Evolutionary conservation across 1,140 invertebrate species (phyloP).

Genomic region (Asobara japonica): DNA sequence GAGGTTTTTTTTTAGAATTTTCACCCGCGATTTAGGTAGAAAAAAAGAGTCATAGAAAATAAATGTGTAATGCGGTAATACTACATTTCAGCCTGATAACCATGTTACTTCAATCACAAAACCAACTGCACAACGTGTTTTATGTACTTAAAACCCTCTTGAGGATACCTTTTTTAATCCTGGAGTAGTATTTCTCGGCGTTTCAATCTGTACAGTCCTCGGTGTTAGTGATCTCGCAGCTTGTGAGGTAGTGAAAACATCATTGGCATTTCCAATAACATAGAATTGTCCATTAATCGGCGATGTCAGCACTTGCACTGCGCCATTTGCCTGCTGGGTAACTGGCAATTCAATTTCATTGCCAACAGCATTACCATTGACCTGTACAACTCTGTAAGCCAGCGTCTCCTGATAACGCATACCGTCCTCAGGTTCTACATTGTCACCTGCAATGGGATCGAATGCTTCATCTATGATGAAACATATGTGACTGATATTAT

Average conservation of each 20-base stretch:
- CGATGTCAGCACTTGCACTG: constrained; percentile 62
- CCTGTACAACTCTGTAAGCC: constrained; percentile 62
- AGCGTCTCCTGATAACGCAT: constrained; percentile 60
- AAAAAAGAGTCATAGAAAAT: too few species aligned
- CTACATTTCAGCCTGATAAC: too few species aligned
- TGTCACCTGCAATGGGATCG: constrained; percentile 47
- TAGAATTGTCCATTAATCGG: constrained; percentile 68
- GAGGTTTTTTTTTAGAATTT: too few species aligned
- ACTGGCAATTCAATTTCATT: constrained; percentile 62
- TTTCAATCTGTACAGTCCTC: constrained; percentile 66
- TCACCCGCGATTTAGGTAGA: too few species aligned
- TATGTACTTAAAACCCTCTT: too few species aligned
- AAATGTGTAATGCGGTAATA: too few species aligned
- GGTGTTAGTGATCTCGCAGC: constrained; percentile 67
- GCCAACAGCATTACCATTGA: constrained; percentile 55
- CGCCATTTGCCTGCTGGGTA: constrained; percentile 54
- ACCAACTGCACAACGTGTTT: too few species aligned
- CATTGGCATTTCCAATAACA: constrained; percentile 69
- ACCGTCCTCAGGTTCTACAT: constrained; percentile 57
- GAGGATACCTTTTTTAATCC: constrained; percentile 69
- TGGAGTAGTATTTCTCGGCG: constrained; percentile 55
- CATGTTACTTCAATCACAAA: too few species aligned
- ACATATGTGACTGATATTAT: constrained; percentile 20
- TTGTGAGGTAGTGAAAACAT: constrained; percentile 66
- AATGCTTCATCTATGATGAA: constrained; percentile 36